Conservation (phyloP, 2,113 vertebrate species). For the Tetrax tetrax region DNA sequence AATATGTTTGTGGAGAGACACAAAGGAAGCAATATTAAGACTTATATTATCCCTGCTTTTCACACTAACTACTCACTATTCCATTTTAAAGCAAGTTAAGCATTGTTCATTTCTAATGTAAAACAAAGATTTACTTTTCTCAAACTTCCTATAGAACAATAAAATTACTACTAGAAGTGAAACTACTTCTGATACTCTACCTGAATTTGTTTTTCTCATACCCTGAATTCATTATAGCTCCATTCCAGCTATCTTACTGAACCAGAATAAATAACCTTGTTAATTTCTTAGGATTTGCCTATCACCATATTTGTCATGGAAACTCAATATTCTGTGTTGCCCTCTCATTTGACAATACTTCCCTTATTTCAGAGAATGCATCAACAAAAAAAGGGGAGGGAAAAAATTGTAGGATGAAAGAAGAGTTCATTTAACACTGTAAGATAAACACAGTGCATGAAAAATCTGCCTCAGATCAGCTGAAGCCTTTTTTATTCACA, state of each 20-base stretch:
- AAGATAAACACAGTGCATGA: background rate
- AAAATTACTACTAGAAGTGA: background rate
- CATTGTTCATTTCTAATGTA: background rate
- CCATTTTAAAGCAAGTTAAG: background rate
- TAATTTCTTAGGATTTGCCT: background rate
- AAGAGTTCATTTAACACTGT: background rate
- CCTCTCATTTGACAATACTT: background rate
- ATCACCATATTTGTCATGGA: background rate
- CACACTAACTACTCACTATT: background rate
- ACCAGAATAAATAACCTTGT: background rate
- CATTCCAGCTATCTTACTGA: background rate
- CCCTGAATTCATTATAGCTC: background rate
- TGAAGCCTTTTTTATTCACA: background rate
- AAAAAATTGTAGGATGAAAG: background rate
- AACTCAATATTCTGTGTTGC: background rate
- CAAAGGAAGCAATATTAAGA: background rate
- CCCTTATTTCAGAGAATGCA: background rate
- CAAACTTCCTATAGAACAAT: background rate
- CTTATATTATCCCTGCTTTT: background rate
- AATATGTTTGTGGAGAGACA: background rate
- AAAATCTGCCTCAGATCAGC: background rate
- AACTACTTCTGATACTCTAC: background rate
- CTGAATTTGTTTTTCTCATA: background rate
- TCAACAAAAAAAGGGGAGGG: background rate
- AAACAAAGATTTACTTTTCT: background rate